Evolutionary conservation across 2,797 vertebrate genomes (phyloP).

Genomic region (Orientallactaga sibirica): DNA sequence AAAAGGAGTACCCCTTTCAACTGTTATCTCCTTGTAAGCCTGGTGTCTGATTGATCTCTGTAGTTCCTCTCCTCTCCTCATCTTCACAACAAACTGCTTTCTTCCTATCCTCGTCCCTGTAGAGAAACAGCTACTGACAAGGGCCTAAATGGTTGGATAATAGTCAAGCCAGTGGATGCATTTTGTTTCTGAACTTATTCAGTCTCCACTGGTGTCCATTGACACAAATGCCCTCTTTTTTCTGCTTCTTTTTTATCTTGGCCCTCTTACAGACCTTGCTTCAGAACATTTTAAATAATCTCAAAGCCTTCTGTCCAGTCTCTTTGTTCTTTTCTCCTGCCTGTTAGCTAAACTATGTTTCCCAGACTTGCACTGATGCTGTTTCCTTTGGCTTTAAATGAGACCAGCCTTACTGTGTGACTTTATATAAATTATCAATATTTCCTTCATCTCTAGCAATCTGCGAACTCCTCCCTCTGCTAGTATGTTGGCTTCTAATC

Average conservation of each 20-base stretch:
- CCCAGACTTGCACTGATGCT: not conserved
- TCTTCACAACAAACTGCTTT: not conserved
- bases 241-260: not conserved
- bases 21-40: not conserved
- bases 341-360: not conserved
- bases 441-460: not conserved
- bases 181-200: conserved; percentile 6
- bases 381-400: not conserved
- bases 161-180: not conserved
- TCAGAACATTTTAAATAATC: not conserved
- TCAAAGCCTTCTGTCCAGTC: not conserved
- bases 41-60: not conserved
- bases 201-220: not conserved
- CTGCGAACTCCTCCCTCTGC: not conserved
- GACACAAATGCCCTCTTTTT: not conserved
- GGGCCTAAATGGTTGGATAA: not conserved
- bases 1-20: not conserved
- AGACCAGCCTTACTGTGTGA: not conserved
- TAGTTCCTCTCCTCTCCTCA: conserved; percentile 4
- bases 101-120: not conserved
- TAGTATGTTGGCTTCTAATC: not conserved
- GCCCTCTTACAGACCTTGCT: not conserved
- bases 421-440: not conserved
- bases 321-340: conserved; percentile 18
- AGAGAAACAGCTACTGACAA: not conserved